Evolutionary conservation across 2,888 invertebrate genomes (phyloP).

Genomic region (Pammene fasciana): DNA sequence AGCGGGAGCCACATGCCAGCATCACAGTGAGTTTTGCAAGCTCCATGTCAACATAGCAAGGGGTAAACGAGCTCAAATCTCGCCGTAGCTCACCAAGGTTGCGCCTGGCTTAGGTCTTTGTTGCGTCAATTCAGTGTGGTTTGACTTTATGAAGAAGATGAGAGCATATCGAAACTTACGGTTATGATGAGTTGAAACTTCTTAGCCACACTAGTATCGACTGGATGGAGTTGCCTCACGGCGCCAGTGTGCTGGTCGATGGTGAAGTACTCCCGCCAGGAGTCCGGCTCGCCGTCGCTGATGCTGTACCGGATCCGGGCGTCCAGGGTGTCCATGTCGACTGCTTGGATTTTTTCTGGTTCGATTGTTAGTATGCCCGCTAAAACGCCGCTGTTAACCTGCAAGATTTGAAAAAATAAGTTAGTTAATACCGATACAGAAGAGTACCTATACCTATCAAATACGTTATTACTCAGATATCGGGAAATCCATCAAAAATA

Average conservation of each 20-base stretch:
- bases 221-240: constrained; percentile 90
- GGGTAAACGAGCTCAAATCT: too few species aligned
- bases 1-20: too few species aligned
- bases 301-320: constrained; percentile 92
- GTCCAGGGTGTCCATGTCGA: constrained; percentile 94
- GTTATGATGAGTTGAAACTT: constrained; percentile 92
- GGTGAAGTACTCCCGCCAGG: constrained; percentile 91
- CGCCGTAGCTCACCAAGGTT: too few species aligned
- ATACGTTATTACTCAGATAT: too few species aligned
- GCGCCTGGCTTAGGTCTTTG: too few species aligned
- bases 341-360: constrained; percentile 95
- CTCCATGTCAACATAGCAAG: too few species aligned
- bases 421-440: neutral
- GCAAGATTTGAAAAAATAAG: constrained; percentile 4
- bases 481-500: too few species aligned
- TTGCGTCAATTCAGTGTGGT: too few species aligned
- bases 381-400: constrained; percentile 92
- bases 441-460: too few species aligned
- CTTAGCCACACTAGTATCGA: constrained; percentile 91
- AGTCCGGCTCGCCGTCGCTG: constrained; percentile 90
- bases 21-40: too few species aligned
- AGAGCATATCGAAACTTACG: constrained; percentile 68
- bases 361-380: constrained; percentile 92
- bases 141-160: neutral
- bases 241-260: constrained; percentile 92